Conservation (phyloP, 2,113 vertebrate genomes). For the Serinus canaria region DNA sequence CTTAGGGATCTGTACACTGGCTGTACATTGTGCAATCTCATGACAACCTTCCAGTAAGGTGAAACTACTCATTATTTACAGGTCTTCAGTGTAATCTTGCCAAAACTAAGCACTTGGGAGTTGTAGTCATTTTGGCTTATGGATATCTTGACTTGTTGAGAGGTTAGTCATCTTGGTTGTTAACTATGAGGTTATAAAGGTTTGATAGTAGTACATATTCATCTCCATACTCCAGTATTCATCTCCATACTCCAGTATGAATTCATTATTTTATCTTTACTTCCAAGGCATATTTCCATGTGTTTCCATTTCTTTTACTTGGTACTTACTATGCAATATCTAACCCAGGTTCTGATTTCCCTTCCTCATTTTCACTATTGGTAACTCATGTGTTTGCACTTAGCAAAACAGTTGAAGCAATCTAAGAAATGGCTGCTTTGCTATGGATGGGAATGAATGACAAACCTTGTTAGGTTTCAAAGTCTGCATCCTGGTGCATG, state of each 20-base stretch:
- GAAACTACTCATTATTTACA: not conserved
- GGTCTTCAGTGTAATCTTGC: not conserved
- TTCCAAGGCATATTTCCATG: not conserved
- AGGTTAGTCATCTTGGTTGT: not conserved
- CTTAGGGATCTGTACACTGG: not conserved
- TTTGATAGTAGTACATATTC: not conserved
- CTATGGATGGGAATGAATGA: not conserved
- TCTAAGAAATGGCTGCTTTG: not conserved
- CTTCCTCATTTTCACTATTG: not conserved
- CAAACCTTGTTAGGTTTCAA: not conserved
- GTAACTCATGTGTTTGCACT: not conserved
- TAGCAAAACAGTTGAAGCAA: not conserved
- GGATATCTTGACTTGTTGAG: not conserved
- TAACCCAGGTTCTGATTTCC: not conserved
- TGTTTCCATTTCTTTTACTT: not conserved
- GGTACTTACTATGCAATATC: not conserved
- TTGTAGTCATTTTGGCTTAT: not conserved
- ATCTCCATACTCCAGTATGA: not conserved
- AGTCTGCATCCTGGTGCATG: not conserved
- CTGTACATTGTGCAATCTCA: not conserved
- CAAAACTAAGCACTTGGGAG: not conserved
- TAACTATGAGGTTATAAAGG: not conserved
- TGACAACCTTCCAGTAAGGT: not conserved
- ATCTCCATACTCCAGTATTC: not conserved
- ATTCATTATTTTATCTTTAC: not conserved